phyloP scores from a whole-genome alignment of 2,797 vertebrate species.

The Euphonia xanthogaster region DNA sequence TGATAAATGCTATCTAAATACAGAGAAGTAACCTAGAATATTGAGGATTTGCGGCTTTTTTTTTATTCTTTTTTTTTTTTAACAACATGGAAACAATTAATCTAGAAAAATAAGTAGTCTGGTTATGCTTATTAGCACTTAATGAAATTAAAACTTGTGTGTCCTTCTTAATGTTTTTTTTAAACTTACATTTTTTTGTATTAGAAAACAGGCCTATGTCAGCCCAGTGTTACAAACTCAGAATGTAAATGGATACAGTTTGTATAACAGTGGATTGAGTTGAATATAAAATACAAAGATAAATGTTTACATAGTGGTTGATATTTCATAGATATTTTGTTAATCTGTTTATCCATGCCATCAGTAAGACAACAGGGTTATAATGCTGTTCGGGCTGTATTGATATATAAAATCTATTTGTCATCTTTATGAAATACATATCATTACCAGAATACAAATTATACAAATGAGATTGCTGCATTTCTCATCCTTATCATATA shows the following conservation, averaged over 20 bases:
- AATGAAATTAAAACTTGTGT: not conserved
- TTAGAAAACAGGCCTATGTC: not conserved
- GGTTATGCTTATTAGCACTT: not conserved
- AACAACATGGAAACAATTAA: not conserved
- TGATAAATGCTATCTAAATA: not conserved
- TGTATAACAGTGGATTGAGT: not conserved
- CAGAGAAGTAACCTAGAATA: not conserved
- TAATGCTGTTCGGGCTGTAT: not conserved
- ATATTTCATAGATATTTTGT: not conserved
- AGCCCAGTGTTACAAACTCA: not conserved
- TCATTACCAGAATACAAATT: conserved; percentile 9
- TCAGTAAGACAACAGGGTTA: not conserved
- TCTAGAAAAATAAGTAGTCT: not conserved
- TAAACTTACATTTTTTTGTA: not conserved
- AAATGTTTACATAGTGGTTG: not conserved
- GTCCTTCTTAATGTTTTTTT: not conserved
- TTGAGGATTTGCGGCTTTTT: not conserved
- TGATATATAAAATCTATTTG: not conserved
- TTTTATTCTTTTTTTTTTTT: not conserved
- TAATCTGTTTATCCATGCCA: conserved; percentile 18
- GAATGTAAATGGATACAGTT: not conserved
- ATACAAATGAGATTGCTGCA: not conserved
- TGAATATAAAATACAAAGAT: not conserved
- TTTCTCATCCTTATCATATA: not conserved
- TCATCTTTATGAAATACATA: not conserved